Evolutionary conservation across 1,140 invertebrate genomes (phyloP), one percentile per base, ranked within the genome.

Genomic region (Drosophila punjabiensis): DNA sequence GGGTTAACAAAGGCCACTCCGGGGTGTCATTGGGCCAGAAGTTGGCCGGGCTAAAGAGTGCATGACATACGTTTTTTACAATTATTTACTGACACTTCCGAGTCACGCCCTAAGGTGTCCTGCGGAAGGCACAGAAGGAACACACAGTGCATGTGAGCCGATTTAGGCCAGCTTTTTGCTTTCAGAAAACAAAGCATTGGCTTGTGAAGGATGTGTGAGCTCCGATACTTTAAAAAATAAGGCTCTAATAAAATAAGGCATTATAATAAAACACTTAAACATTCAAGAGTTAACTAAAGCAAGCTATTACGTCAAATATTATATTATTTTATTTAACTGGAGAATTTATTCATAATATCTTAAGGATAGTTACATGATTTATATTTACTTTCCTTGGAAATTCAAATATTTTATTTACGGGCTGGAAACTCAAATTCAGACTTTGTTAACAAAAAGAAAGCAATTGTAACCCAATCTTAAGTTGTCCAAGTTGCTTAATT

Each of bases 51-150:
- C 35, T 50, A 65, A 74, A 62, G 78, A 45, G 71, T 67, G 56
- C 63, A 68, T 59, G 39, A 58, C 75, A 68, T 59, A 65, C 52
- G 77, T 45, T 67, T 65, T 79, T 64, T 55, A 68, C 53, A 79
- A 76, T 70, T 80, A 83, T 76, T 68, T 48, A 65, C 43, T 62
- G 69, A 75, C 71, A 74, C 71, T 75, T 75, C 56, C 69, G 28
- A 74, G 71, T 74, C 71, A 75, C 71, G 56, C 71, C 69, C 56
- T 43, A 39, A 74, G 69, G 56, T 74, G 70, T 74, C 56, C 55
- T 24, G 55, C 32, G 14, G 4, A 30, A 32, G 56, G 47, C 41
- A 32, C 32, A 5, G 32, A 41, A 35, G 35, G 11, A 45, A 45
- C 35, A 45, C 20, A 16, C 32, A 4, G 13, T 16, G 20, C 39